Conservation (phyloP, 92 coral and sea anemone species). For the Blastomussa wellsi region DNA sequence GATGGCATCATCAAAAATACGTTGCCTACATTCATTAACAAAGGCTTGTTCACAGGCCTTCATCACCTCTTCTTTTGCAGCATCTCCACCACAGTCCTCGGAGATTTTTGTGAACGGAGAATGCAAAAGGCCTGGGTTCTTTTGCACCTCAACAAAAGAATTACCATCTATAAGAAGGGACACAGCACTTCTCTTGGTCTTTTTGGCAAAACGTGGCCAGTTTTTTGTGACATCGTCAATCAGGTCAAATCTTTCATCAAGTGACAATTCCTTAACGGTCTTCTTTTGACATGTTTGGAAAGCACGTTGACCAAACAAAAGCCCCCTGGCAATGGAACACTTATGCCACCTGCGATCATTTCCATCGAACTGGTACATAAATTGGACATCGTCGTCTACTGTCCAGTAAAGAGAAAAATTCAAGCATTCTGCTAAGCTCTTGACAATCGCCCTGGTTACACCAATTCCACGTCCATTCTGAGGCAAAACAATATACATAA, state of each 20-base stretch:
- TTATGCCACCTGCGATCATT: slow-evolving; percentile 46
- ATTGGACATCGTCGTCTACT: slow-evolving; percentile 51
- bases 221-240: neutral
- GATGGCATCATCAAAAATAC: neutral
- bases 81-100: slow-evolving; percentile 46
- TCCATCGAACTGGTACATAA: slow-evolving; percentile 36
- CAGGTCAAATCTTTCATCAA: neutral
- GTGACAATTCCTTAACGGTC: slow-evolving; percentile 25
- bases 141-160: slow-evolving; percentile 7
- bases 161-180: neutral
- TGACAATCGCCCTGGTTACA: slow-evolving; percentile 55
- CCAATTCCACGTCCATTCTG: slow-evolving; percentile 64
- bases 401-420: slow-evolving; percentile 53
- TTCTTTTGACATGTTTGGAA: slow-evolving; percentile 45
- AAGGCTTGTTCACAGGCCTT: neutral
- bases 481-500: slow-evolving; percentile 49
- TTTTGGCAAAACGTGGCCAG: slow-evolving; percentile 32
- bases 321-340: slow-evolving; percentile 48
- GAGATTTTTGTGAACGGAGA: slow-evolving; percentile 30
- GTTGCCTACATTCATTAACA: slow-evolving; percentile 27
- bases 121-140: slow-evolving; percentile 41
- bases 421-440: slow-evolving; percentile 44
- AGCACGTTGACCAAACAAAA: slow-evolving; percentile 52
- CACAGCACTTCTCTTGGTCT: neutral
- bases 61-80: slow-evolving; percentile 21